Conservation (phyloP, 2,888 invertebrate species). For the Chirona hameri region DNA sequence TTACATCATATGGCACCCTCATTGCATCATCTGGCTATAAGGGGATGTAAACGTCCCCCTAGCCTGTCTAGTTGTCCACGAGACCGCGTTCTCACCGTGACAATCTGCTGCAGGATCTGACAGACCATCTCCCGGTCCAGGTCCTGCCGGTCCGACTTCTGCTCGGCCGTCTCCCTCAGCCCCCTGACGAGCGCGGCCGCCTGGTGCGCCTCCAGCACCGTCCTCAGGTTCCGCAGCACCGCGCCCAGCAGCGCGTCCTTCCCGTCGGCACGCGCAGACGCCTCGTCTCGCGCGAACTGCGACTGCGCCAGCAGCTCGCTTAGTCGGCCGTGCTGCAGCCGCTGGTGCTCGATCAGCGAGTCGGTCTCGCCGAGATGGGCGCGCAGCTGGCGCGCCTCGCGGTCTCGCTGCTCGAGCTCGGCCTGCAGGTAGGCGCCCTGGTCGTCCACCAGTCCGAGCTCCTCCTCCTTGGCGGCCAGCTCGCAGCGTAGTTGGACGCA, state of each 20-base stretch:
- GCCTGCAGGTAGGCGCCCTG: slow-evolving; percentile 23
- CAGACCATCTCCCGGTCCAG: slow-evolving; percentile 7
- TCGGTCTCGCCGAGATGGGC: neutral
- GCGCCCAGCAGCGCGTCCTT: neutral
- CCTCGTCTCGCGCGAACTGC: slow-evolving; percentile 3
- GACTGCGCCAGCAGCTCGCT: slow-evolving; percentile 13
- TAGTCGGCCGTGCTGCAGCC: slow-evolving; percentile 22
- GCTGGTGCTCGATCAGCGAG: slow-evolving; percentile 7
- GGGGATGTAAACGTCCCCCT: too few species aligned
- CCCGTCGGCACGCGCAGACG: neutral
- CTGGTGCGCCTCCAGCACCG: neutral
- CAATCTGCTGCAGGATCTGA: slow-evolving; percentile 25
- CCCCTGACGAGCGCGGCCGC: neutral
- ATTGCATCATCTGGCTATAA: too few species aligned
- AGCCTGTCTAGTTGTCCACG: too few species aligned
- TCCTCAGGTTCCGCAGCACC: neutral
- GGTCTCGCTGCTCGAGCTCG: slow-evolving; percentile 28
- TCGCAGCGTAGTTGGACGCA: neutral
- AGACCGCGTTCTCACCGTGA: neutral
- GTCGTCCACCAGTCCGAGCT: neutral
- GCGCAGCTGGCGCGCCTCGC: slow-evolving; percentile 9
- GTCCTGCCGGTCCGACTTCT: slow-evolving; percentile 3
- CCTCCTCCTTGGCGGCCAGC: slow-evolving; percentile 24
- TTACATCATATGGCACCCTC: too few species aligned
- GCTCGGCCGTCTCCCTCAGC: neutral